Percentiles rank a stretch among this genome's conserved stretches.
phyloP scores from a whole-genome alignment of 1,140 invertebrate genomes.

The Pogonus chalceus region DNA sequence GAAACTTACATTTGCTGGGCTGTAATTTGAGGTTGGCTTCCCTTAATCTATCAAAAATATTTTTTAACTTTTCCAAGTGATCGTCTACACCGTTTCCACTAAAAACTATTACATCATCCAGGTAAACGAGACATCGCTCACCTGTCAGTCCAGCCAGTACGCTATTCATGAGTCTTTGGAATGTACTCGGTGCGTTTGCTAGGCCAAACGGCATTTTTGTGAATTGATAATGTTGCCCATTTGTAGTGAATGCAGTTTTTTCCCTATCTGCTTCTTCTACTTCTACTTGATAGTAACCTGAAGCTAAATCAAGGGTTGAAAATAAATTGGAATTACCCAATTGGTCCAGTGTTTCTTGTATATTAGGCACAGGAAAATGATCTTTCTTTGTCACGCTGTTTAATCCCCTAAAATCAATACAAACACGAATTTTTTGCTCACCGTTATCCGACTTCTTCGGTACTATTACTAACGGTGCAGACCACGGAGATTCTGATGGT shows the following conservation, averaged over 20 bases:
- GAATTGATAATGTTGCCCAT: slow-evolving; percentile 33
- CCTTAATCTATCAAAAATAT: slow-evolving; percentile 16
- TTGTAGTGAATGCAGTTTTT: slow-evolving; percentile 36
- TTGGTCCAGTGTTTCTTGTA: slow-evolving; percentile 34
- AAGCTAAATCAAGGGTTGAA: slow-evolving; percentile 31
- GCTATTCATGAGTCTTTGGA: slow-evolving; percentile 6
- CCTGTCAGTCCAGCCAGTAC: slow-evolving; percentile 14
- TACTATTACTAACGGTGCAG: slow-evolving; percentile 34
- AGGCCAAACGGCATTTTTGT: slow-evolving; percentile 36
- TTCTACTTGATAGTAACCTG: slow-evolving; percentile 38
- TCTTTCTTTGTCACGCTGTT: slow-evolving; percentile 32
- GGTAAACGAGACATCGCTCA: slow-evolving; percentile 15
- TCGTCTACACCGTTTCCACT: slow-evolving; percentile 18
- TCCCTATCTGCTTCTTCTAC: slow-evolving; percentile 26
- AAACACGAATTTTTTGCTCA: slow-evolving; percentile 16
- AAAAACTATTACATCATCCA: slow-evolving; percentile 21
- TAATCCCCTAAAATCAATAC: slow-evolving; percentile 26
- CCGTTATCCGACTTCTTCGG: slow-evolving; percentile 26
- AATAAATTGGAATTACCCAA: slow-evolving; percentile 32
- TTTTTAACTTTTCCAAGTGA: slow-evolving; percentile 14
- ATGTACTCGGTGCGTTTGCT: neutral
- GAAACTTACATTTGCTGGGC: slow-evolving; percentile 27
- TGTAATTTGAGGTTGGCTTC: slow-evolving; percentile 20
- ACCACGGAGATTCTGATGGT: slow-evolving; percentile 29
- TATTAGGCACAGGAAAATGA: slow-evolving; percentile 37